Evolutionary conservation across 2,113 vertebrate species (phyloP), one percentile per base, ranked within the genome.

Genomic region (Columbina picui): DNA sequence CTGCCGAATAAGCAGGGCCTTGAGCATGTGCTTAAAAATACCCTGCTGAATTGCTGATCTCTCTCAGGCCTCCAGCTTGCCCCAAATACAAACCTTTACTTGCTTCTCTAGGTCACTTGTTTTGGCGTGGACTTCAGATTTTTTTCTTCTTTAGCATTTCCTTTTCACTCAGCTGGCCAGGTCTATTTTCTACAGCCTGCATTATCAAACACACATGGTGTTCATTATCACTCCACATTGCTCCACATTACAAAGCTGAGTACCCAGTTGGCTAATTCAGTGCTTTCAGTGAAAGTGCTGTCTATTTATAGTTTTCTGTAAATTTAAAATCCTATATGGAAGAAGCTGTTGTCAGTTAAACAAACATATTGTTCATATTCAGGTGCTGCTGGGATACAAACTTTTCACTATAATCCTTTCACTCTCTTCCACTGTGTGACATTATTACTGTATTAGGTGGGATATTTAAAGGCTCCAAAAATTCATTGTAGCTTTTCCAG

Each of bases 141-240:
- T 96, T 45, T 91, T 97, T 86, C 92, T 90, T 93, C 79, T 92
- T 73, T 56, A 95, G 83, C 67, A 74, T 96, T 97, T 97, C 94
- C 96, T 97, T 95, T 98, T 91, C 74, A 59, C 68, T 96, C 94
- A 95, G 97, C 87, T 96, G 95, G 87, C 56, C 57, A 84, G 90
- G 85, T 94, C 94, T 95, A 90, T 95, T 95, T 96, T 93, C 96
- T 97, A 79, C 87, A 97, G 26, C 95, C 95, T 85, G 96, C 90
- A 94, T 97, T 98, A 96, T 89, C 90, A 94, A 61, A 68, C 96
- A 97, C 98, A 98, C 92, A 95, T 98, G 98, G 95, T 98, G 93
- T 97, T 98, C 92, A 87, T 98, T 98, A 98, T 95, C 97, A 97
- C 97, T 97, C 98, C 94, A 60, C 92, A 89, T 96, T 96, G 96